A percentile compares a stretch with the other conserved stretches of the same genome.
Conservation (phyloP, 2,797 vertebrate genomes). For the Furcifer pardalis region DNA sequence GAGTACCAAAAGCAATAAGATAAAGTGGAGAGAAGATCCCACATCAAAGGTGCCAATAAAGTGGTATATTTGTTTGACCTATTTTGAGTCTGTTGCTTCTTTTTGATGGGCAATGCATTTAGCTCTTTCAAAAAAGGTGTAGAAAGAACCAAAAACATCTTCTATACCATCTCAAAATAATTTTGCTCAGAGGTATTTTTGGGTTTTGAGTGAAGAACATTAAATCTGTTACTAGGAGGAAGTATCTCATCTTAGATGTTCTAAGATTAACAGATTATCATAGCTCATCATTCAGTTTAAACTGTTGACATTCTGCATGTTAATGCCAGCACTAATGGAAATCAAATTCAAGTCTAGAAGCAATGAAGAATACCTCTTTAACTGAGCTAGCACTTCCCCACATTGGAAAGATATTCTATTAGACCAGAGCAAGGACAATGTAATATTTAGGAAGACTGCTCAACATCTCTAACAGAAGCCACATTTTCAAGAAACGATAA, state of each 20-base stretch:
- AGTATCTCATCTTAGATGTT: not conserved
- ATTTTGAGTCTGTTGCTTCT: not conserved
- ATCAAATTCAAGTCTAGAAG: not conserved
- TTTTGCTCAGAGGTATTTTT: not conserved
- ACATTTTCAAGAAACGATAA: not conserved
- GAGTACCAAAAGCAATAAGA: not conserved
- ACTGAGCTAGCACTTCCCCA: not conserved
- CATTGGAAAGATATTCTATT: not conserved
- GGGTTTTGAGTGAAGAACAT: no score
- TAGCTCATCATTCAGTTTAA: not conserved
- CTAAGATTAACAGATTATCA: not conserved
- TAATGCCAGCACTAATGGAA: no score
- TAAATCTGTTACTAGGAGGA: not conserved
- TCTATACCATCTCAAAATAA: not conserved
- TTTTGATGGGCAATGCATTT: not conserved
- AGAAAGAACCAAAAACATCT: not conserved
- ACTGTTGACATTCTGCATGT: not conserved
- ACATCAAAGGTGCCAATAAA: not conserved
- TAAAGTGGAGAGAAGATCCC: not conserved
- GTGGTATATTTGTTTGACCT: not conserved
- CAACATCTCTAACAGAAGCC: not conserved
- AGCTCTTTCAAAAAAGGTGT: not conserved
- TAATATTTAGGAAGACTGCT: no score
- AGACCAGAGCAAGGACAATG: not conserved
- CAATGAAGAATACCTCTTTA: no score